A percentile compares a stretch with the other conserved stretches of the same genome.
Evolutionary conservation across 2,797 vertebrate species (phyloP).

Genomic region (Podarcis siculus): DNA sequence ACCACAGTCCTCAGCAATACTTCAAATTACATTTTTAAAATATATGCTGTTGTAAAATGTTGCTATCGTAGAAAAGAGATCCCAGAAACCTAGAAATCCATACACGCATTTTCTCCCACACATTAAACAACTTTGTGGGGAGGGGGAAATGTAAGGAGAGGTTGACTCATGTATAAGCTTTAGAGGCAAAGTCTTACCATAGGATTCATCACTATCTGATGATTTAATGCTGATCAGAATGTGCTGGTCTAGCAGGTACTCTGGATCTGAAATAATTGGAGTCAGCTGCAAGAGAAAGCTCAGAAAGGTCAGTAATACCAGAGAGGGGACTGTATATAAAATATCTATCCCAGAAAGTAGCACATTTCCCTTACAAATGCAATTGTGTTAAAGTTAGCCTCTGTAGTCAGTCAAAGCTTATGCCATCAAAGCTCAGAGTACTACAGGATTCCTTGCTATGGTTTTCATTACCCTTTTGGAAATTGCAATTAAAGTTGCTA

Average conservation of each 20-base stretch:
- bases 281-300: conserved; percentile 84
- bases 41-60: conserved; percentile 32
- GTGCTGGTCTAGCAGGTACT: conserved; percentile 97
- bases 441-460: no score
- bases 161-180: conserved; percentile 60
- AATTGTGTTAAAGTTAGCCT: not conserved
- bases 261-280: conserved; percentile 97
- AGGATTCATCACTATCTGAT: conserved; percentile 94
- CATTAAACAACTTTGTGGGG: not conserved
- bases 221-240: conserved; percentile 96
- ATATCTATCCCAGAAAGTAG: not conserved
- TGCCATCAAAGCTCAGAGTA: no score
- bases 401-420: no score
- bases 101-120: conserved; percentile 45
- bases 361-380: not conserved
- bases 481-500: not conserved
- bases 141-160: conserved; percentile 41
- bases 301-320: not conserved
- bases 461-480: no score
- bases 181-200: conserved; percentile 81
- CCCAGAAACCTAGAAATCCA: conserved; percentile 16
- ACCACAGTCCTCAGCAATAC: conserved; percentile 9
- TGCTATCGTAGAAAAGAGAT: conserved; percentile 43
- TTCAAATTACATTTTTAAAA: conserved; percentile 5
- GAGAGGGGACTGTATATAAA: not conserved